Evolutionary conservation across 1,140 invertebrate genomes (phyloP).

Genomic region (Zaprionus ornatus): DNA sequence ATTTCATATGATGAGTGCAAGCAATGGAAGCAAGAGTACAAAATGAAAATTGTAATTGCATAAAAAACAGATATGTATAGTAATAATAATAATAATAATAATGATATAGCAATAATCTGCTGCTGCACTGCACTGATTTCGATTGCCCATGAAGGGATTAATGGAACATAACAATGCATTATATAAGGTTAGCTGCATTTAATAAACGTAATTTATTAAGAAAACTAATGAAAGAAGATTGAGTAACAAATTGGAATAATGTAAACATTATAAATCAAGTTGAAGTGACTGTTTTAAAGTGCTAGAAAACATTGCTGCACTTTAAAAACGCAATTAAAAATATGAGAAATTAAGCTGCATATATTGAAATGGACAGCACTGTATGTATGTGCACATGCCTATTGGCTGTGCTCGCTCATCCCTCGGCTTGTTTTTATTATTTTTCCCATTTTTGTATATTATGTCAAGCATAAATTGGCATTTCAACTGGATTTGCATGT

Average conservation of each 20-base stretch:
- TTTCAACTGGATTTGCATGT: conserved; percentile 82
- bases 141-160: conserved; percentile 37
- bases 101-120: conserved; percentile 47
- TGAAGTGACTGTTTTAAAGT: background rate
- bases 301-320: background rate
- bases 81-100: conserved; percentile 56
- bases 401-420: conserved; percentile 10
- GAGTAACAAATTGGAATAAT: background rate
- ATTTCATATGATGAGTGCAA: conserved; percentile 39
- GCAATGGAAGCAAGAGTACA: conserved; percentile 10
- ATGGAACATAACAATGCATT: conserved; percentile 29
- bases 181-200: background rate
- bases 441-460: conserved; percentile 59
- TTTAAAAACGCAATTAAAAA: conserved; percentile 42
- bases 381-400: conserved; percentile 6
- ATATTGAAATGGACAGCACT: conserved; percentile 29
- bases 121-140: conserved; percentile 60
- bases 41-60: conserved; percentile 32
- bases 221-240: background rate
- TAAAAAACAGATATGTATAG: conserved; percentile 33
- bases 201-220: background rate
- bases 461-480: conserved; percentile 82
- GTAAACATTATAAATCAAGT: background rate
- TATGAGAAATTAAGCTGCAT: conserved; percentile 11
- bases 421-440: conserved; percentile 24